A percentile compares a stretch with the other conserved stretches of the same genome.
These are phyloP conservation scores for Parochlus steinenii DNA, from an alignment of 2,888 invertebrate genomes.

Conservation along the genomic window DNA sequence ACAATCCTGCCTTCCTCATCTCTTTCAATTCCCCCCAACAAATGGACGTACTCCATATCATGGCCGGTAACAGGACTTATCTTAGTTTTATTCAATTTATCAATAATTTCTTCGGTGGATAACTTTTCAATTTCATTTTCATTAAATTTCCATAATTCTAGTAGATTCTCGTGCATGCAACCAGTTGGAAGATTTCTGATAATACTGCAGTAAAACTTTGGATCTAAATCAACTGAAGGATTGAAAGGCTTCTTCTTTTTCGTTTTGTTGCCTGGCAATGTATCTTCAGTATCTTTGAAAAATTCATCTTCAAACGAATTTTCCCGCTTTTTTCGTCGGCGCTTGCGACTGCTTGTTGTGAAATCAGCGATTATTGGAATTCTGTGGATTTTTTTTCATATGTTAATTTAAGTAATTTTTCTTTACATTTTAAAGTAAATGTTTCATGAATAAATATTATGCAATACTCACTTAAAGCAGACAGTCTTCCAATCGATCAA, in stretches of 20 bases:
- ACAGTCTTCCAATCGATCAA: conserved; percentile 15
- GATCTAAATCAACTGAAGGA: conserved; percentile 37
- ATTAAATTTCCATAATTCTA: conserved; percentile 55
- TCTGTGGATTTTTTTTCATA: conserved; percentile 16
- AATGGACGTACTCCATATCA: conserved; percentile 40
- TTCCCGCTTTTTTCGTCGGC: conserved; percentile 1
- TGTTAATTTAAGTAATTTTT: too few species aligned
- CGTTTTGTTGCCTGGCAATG: conserved; percentile 7
- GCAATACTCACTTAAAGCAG: conserved; percentile 16
- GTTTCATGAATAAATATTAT: background rate
- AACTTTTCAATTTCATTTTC: conserved; percentile 33
- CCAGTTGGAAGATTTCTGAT: conserved; percentile 40
- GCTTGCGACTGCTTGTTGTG: conserved; percentile 6
- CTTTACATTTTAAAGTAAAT: background rate
- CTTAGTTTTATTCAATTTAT: conserved; percentile 39
- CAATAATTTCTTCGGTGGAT: conserved; percentile 43
- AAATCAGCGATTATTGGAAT: conserved; percentile 23
- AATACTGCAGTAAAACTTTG: conserved; percentile 44
- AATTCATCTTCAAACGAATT: conserved; percentile 20
- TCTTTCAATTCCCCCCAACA: conserved; percentile 41
- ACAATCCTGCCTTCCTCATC: conserved; percentile 45
- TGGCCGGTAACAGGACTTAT: conserved; percentile 49
- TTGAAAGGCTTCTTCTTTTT: conserved; percentile 39
- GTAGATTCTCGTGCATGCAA: conserved; percentile 46
- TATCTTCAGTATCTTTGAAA: conserved; percentile 21